Conservation (phyloP, 1,140 invertebrate species). For the Helicorthomorpha holstii region DNA sequence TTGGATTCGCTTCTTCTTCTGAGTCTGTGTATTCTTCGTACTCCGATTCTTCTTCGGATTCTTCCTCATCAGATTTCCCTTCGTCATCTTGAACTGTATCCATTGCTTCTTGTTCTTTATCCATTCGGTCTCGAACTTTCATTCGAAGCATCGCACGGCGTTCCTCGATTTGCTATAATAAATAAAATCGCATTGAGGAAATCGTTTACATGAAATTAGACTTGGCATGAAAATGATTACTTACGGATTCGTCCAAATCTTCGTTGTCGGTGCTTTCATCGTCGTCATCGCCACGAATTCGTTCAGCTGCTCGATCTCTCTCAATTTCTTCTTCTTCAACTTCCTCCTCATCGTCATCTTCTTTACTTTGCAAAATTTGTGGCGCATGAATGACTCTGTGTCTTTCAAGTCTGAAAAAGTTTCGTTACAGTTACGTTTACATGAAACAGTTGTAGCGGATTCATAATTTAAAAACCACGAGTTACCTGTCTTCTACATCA, state of each 20-base stretch:
- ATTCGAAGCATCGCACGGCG: slow-evolving; percentile 16
- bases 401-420: slow-evolving; percentile 24
- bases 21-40: slow-evolving; percentile 75
- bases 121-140: slow-evolving; percentile 40
- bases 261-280: slow-evolving; percentile 24
- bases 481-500: slow-evolving; percentile 23
- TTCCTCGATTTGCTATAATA: slow-evolving; percentile 16
- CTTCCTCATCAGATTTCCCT: slow-evolving; percentile 41
- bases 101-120: slow-evolving; percentile 41
- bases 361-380: slow-evolving; percentile 49
- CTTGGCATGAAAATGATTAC: slow-evolving; percentile 6
- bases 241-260: slow-evolving; percentile 17
- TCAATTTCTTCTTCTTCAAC: slow-evolving; percentile 11
- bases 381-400: slow-evolving; percentile 39
- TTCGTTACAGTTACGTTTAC: not conserved
- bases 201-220: not conserved
- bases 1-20: slow-evolving; percentile 68
- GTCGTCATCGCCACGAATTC: slow-evolving; percentile 14
- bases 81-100: slow-evolving; percentile 57
- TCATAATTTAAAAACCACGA: not conserved
- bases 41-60: slow-evolving; percentile 55
- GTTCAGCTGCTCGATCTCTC: too few relatives aligned
- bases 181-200: slow-evolving; percentile 4
- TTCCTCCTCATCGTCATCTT: slow-evolving; percentile 19
- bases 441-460: not conserved